These are phyloP conservation scores for Grallaria varia DNA, from an alignment of 2,113 vertebrate species.

Conservation along the genomic window DNA sequence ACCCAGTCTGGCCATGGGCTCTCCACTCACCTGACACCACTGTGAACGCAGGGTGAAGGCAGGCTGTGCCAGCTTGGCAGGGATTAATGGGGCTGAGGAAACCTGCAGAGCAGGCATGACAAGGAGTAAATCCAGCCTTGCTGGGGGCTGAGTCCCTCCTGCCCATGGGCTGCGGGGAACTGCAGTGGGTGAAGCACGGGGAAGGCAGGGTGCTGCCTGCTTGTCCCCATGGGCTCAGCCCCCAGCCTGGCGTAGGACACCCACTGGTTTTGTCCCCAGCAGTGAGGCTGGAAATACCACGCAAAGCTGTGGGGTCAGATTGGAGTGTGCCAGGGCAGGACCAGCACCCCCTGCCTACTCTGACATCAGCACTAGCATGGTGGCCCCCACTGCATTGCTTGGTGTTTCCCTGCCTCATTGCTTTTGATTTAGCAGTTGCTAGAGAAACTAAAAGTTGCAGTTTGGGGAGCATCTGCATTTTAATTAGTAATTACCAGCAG, in stretches of 20 bases:
- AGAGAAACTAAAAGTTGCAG: constrained; percentile 39
- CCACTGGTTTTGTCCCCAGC: neutral
- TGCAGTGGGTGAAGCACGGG: neutral
- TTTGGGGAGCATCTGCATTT: constrained; percentile 52
- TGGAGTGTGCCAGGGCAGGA: neutral
- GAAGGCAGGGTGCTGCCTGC: neutral
- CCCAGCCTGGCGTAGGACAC: accelerated
- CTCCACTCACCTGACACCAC: accelerated
- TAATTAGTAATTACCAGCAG: constrained; percentile 38
- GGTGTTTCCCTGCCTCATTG: neutral
- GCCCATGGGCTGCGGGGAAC: neutral
- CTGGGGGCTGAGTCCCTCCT: neutral
- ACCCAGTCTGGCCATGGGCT: neutral
- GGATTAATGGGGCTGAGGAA: neutral
- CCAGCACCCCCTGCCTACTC: neutral
- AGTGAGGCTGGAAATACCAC: neutral
- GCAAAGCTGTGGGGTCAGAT: accelerated
- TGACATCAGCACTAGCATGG: accelerated
- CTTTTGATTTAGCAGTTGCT: constrained; percentile 48
- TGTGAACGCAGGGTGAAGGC: accelerated
- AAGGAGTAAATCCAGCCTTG: neutral
- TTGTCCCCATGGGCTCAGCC: neutral
- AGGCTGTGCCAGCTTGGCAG: neutral
- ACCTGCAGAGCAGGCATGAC: neutral
- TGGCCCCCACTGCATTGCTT: neutral